Base-by-base conservation (phyloP, 1,140 invertebrate species). In the Drosophila parvula region DNA sequence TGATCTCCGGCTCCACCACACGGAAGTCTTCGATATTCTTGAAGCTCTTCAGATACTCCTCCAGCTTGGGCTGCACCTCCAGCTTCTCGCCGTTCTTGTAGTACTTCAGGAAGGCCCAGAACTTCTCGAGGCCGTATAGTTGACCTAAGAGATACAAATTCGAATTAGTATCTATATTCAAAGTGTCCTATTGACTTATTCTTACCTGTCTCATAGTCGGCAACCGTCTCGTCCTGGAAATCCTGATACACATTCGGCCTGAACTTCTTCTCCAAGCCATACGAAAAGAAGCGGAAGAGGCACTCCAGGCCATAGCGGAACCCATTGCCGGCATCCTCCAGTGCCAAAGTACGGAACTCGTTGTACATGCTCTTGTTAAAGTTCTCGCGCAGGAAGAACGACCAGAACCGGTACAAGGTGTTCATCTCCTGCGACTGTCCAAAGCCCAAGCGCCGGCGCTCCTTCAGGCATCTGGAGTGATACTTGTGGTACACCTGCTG, bases 361-460 rank as follows among this genome's bases (percentile, higher is more conserved):
- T 97, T 96, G 92, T 99, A 99, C 98, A 99, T 99, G 79, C 96
- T 98, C 81, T 96, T 95, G 93, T 99, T 99, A 93, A 99, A 99
- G 92, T 99, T 98, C 92, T 99, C 98, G 57, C 98, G 93, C 45
- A 99, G 94, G 94, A 99, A 99, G 95, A 99, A 99, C 27, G 98
- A 99, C 99, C 99, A 99, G 93, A 99, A 99, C 65, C 99, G 94
- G 93, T 98, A 99, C 2, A 99, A 93, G 0, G 98, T 99, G 92
- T 99, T 99, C 98, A 99, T 99, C 92, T 99, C 98, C 90, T 97
- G 97, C 12, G 97, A 98, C 79, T 97, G 96, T 0, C 98, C 98
- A 86, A 96, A 96, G 51, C 98, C 98, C 47, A 98, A 94, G 91
- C 96, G 95, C 92, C 97, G 97, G 61, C 98, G 95, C 91, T 98